Evolutionary conservation across 1,140 invertebrate genomes (phyloP), one percentile per base, ranked within the genome.

Genomic region (Cherax quadricarinatus): DNA sequence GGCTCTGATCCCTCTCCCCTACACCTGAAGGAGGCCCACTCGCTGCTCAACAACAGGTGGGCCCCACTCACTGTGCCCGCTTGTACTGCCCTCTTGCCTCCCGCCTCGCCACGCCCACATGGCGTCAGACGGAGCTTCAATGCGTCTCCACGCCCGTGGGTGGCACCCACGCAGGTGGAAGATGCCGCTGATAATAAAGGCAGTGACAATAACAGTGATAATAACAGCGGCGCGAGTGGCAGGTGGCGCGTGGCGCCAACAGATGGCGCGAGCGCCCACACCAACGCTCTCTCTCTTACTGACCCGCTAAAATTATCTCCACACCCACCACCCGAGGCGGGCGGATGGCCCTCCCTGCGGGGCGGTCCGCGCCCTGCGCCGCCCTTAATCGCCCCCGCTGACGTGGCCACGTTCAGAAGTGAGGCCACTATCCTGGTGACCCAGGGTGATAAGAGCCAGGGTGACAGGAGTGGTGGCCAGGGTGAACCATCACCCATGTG

Each of bases 401-500:
- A 88, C 81, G 84, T 62, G 16, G 86, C 80, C 62, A 92, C 83
- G 48, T 91, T 91, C 85, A 91, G 78, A 78, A 91, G 90, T 60
- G 90, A 91, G 84, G 90, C 90, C 30, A 91, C 90, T 41, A 91
- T 91, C n/a, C 30, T 91, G 51, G 90, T 91, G 53, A 82, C 90
- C 18, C 90, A 86, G n/a, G 51, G 24, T 30, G 75, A 49, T 48
- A 60, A 48, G 18, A 48, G 53, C 18, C 89, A 80, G n/a, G 48
- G 30, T 7, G 66, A 53, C 24, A 86, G 62, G 24, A 57, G 48
- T 1, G 16, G 4, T 18, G 24, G 75, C n/a, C 57, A 75, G 21
- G 79, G 86, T 49, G 70, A n/a, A 5, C 41, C 70, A 21, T 88
- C 86, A 7, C 81, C 91, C 16, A 57, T 88, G 9, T 66, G 70